These are phyloP conservation scores for Heteronetta atricapilla DNA, from an alignment of 2,113 vertebrate species.

Conservation along the genomic window DNA sequence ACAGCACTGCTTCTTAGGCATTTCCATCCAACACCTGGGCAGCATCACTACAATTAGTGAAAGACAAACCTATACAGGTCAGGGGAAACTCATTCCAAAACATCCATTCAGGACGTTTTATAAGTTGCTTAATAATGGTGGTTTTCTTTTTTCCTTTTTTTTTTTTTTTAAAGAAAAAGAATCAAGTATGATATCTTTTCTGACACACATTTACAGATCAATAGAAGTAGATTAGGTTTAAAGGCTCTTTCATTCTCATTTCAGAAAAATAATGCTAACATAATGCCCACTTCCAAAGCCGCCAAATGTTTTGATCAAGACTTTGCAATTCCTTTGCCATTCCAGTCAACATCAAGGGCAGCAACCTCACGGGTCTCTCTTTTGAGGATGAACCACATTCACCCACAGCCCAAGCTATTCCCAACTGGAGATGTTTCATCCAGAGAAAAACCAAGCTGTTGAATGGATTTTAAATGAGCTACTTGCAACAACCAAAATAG, in stretches of 20 bases:
- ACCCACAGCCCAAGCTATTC: not conserved
- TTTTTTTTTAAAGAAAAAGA: not conserved
- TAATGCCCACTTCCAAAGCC: not conserved
- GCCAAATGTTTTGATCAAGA: not conserved
- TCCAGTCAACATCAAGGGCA: not conserved
- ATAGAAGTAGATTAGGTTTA: not conserved
- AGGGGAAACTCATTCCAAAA: not conserved
- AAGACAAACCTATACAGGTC: not conserved
- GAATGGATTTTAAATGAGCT: not conserved
- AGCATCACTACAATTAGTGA: rapidly evolving
- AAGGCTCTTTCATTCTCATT: not conserved
- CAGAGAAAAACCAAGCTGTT: not conserved
- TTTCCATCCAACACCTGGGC: not conserved
- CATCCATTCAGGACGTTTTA: not conserved
- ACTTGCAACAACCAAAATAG: not conserved
- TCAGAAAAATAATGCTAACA: not conserved
- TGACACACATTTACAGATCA: not conserved
- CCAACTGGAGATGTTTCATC: not conserved
- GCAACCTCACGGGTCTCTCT: not conserved
- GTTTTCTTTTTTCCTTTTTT: not conserved
- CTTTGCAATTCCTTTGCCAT: not conserved
- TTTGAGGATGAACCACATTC: not conserved
- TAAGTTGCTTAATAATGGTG: not conserved
- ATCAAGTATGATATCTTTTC: not conserved
- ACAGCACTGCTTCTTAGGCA: not conserved